These are phyloP conservation scores for Mayetiola destructor DNA, from an alignment of 2,888 invertebrate genomes.

Conservation along the genomic window DNA sequence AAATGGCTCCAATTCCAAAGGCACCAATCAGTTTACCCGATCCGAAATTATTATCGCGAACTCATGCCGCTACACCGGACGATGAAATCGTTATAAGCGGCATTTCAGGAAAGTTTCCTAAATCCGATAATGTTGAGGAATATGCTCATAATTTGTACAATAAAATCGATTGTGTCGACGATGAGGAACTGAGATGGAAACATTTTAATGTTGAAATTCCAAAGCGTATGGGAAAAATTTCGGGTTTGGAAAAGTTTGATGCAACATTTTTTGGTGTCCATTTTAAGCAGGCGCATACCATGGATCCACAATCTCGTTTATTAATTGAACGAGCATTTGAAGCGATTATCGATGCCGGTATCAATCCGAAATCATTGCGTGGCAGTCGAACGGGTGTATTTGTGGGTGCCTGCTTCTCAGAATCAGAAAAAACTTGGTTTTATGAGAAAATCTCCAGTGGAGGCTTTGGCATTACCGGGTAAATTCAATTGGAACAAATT, in stretches of 20 bases:
- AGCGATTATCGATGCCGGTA: constrained; percentile 58
- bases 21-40: background rate
- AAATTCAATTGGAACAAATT: background rate
- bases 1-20: constrained; percentile 7
- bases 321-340: constrained; percentile 65
- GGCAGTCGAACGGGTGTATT: constrained; percentile 60
- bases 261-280: constrained; percentile 62
- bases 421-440: constrained; percentile 57
- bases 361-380: constrained; percentile 48
- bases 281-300: constrained; percentile 57
- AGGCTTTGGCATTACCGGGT: constrained; percentile 35
- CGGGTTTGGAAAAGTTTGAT: constrained; percentile 56
- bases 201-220: constrained; percentile 60
- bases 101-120: constrained; percentile 48
- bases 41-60: constrained; percentile 12
- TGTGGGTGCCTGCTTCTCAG: constrained; percentile 55
- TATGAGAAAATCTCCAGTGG: constrained; percentile 46
- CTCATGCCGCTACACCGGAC: constrained; percentile 29
- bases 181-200: constrained; percentile 62
- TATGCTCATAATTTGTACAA: constrained; percentile 47
- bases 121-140: constrained; percentile 45
- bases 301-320: constrained; percentile 66
- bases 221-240: constrained; percentile 55
- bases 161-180: constrained; percentile 67
- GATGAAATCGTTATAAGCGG: constrained; percentile 45